phyloP scores from a whole-genome alignment of 1,140 invertebrate genomes.

The Hylyphantes graminicola region DNA sequence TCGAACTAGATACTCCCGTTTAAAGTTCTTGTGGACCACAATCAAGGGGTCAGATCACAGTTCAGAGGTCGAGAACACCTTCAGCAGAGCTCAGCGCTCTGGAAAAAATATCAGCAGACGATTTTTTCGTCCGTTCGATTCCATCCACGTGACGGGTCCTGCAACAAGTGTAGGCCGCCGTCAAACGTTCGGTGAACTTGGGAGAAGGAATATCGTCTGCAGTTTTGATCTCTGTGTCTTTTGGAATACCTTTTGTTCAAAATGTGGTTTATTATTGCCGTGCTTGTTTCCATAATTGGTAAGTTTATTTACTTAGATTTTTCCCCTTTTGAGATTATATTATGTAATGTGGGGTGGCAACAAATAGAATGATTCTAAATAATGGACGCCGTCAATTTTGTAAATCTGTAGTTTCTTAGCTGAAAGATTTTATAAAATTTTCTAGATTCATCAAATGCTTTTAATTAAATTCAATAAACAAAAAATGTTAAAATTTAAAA shows the following conservation, averaged over 20 bases:
- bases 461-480: no score
- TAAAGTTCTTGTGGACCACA: conserved; percentile 2
- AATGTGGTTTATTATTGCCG: conserved; percentile 5
- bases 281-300: conserved; percentile 12
- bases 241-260: conserved; percentile 5
- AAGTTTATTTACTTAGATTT: conserved; percentile 6
- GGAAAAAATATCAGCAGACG: neutral
- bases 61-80: conserved; percentile 15
- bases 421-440: no score
- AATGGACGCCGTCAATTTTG: no score
- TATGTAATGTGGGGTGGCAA: neutral
- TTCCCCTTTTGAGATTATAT: neutral
- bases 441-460: no score
- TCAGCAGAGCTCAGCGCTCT: neutral
- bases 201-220: no score
- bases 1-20: conserved; percentile 27
- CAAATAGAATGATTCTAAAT: neutral
- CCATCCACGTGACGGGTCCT: neutral
- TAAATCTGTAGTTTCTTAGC: no score
- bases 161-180: conserved; percentile 6
- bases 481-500: no score
- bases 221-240: neutral
- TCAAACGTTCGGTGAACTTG: neutral
- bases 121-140: conserved; percentile 4
- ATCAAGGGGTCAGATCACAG: conserved; percentile 1